Percentiles rank a stretch among this genome's conserved stretches.
Conservation (phyloP, 1,140 invertebrate genomes). For the Orius insidiosus region DNA sequence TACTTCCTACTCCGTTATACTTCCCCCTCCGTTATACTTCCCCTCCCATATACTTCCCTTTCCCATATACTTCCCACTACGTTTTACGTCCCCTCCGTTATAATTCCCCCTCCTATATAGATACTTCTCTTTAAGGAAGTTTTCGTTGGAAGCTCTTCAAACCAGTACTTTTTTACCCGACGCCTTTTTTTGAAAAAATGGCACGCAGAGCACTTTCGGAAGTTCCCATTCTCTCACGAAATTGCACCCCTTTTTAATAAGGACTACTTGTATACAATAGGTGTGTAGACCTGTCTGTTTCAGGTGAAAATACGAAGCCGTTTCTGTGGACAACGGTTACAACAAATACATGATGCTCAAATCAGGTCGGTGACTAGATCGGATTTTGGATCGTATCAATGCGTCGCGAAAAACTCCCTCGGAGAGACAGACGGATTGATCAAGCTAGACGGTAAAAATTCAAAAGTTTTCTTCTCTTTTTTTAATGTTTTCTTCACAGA, state of each 20-base stretch:
- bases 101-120: no score
- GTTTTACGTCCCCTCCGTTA: no score
- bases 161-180: no score
- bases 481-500: conserved; percentile 10
- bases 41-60: no score
- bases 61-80: no score
- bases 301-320: conserved; percentile 45
- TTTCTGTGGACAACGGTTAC: conserved; percentile 63
- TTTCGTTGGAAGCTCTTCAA: no score
- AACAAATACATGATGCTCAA: conserved; percentile 72
- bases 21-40: no score
- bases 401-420: conserved; percentile 80
- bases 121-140: no score
- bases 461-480: not conserved
- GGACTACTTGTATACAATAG: conserved; percentile 7
- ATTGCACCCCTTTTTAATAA: not conserved
- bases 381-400: conserved; percentile 72
- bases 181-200: not conserved
- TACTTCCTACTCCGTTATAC: no score
- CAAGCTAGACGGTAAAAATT: conserved; percentile 46
- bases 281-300: conserved; percentile 12
- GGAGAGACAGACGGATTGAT: conserved; percentile 85
- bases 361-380: conserved; percentile 55
- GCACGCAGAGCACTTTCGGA: conserved; percentile 4
- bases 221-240: not conserved